Conservation (phyloP, 2,113 vertebrate species). For the Salvelinus alpinus region DNA sequence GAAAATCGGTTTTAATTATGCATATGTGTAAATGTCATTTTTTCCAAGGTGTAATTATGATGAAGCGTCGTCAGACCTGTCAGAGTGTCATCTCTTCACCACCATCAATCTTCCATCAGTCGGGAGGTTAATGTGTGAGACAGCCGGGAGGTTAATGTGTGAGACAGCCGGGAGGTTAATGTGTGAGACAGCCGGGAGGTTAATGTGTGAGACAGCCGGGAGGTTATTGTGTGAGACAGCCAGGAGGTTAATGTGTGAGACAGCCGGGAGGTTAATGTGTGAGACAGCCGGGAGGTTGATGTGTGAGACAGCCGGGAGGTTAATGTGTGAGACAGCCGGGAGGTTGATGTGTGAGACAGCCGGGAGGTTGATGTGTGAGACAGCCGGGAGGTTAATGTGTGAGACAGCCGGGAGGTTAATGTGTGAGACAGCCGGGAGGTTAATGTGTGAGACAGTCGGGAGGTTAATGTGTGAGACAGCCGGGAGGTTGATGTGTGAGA, state of each 20-base stretch:
- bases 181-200: constrained; percentile 29
- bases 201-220: constrained; percentile 27
- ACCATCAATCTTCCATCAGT: constrained; percentile 34
- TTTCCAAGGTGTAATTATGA: constrained; percentile 51
- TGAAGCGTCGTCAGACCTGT: constrained; percentile 10
- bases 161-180: too few species aligned
- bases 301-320: constrained; percentile 29
- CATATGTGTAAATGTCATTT: constrained; percentile 54
- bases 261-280: constrained; percentile 42
- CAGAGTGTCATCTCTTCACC: constrained; percentile 18
- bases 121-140: constrained; percentile 42
- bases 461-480: constrained; percentile 41
- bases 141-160: too few species aligned
- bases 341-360: too few species aligned
- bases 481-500: too few species aligned
- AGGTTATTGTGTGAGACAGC: too few species aligned
- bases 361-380: constrained; percentile 42
- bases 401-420: constrained; percentile 48
- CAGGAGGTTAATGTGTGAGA: too few species aligned
- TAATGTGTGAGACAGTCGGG: neutral
- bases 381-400: too few species aligned
- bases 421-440: too few species aligned
- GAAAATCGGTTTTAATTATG: constrained; percentile 57
- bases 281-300: too few species aligned
- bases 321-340: constrained; percentile 27